These are phyloP conservation scores for Oreamnos americanus DNA, from an alignment of 2,113 vertebrate species.

Conservation along the genomic window DNA sequence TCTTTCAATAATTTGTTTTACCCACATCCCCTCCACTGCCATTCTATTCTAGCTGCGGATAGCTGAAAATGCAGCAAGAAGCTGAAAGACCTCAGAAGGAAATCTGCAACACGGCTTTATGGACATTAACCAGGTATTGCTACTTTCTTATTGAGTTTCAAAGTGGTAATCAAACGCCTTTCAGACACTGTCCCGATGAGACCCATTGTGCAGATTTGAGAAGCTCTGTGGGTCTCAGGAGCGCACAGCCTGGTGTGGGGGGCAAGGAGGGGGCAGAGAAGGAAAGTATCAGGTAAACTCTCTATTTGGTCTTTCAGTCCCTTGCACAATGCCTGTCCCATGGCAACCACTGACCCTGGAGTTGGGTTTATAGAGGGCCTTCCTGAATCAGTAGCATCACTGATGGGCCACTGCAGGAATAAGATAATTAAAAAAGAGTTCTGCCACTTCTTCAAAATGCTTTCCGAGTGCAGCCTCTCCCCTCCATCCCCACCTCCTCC, in stretches of 20 bases:
- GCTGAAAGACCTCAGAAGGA: neutral
- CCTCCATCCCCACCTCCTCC: accelerated
- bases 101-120: neutral
- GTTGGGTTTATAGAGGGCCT: neutral
- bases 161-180: neutral
- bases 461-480: neutral
- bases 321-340: neutral
- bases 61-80: neutral
- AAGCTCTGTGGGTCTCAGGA: neutral
- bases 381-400: neutral
- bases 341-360: neutral
- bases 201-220: neutral
- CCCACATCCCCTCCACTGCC: neutral
- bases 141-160: neutral
- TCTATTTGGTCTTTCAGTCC: neutral
- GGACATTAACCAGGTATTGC: neutral
- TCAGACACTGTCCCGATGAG: neutral
- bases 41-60: neutral
- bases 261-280: neutral
- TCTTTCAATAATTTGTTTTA: neutral
- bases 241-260: accelerated
- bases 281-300: neutral
- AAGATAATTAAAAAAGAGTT: neutral
- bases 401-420: neutral
- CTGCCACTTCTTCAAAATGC: neutral